A percentile compares a stretch with the other conserved stretches of the same genome.
Evolutionary conservation across 2,888 invertebrate genomes (phyloP).

Genomic region (Caenorhabditis doughertyi): DNA sequence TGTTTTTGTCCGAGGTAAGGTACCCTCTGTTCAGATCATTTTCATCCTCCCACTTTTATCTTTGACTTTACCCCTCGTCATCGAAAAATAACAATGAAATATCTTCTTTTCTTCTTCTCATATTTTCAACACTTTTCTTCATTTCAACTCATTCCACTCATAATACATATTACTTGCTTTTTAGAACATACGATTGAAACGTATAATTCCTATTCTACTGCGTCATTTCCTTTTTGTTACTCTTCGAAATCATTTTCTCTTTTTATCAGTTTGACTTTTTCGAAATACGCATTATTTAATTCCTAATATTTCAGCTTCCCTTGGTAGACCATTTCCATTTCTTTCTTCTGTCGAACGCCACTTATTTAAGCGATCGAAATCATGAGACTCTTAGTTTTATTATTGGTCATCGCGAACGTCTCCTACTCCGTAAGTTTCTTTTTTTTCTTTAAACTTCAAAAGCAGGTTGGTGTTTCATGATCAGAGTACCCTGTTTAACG

Average conservation of each 20-base stretch:
- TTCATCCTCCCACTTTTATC: slow-evolving; percentile 26
- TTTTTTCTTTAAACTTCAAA: not conserved
- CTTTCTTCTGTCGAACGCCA: slow-evolving; percentile 51
- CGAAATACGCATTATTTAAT: not conserved
- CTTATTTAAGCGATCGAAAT: slow-evolving; percentile 50
- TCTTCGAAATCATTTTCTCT: slow-evolving; percentile 23
- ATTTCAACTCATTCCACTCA: not conserved
- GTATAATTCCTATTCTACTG: slow-evolving; percentile 7
- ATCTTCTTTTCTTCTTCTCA: not conserved
- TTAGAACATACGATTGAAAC: not conserved
- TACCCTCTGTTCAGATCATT: slow-evolving; percentile 24
- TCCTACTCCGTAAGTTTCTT: slow-evolving; percentile 44
- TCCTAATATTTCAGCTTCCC: slow-evolving; percentile 31
- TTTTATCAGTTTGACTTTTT: slow-evolving; percentile 43
- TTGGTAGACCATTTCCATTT: slow-evolving; percentile 43
- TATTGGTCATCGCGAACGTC: slow-evolving; percentile 51
- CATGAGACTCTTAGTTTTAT: slow-evolving; percentile 49
- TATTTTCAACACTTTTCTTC: not conserved
- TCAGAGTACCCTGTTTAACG: slow-evolving; percentile 31
- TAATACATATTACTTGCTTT: not conserved
- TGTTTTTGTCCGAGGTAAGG: slow-evolving; percentile 34
- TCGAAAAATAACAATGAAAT: slow-evolving; percentile 27
- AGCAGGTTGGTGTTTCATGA: not conserved
- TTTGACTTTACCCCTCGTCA: slow-evolving; percentile 26
- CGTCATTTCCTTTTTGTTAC: not conserved